Evolutionary conservation across 1,140 invertebrate species (phyloP).

Genomic region (Drosophila quadrilineata): DNA sequence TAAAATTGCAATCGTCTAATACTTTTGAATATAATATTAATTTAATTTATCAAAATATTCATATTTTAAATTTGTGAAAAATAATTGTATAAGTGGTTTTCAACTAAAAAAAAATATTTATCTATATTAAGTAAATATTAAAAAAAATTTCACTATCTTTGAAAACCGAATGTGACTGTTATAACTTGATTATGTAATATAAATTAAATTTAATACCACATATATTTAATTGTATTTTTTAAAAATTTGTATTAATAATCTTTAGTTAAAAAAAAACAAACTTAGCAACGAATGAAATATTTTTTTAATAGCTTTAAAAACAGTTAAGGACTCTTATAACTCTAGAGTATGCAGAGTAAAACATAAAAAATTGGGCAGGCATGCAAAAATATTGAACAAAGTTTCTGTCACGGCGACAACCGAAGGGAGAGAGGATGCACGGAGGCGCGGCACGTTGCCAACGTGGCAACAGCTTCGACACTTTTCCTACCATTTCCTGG

Average conservation of each 20-base stretch:
- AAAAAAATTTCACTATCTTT: not conserved
- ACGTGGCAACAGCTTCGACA: conserved; percentile 60
- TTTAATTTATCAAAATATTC: no score
- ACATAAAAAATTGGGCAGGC: conserved; percentile 32
- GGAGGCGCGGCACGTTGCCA: conserved; percentile 3
- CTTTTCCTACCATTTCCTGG: conserved; percentile 60
- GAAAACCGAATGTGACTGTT: no score
- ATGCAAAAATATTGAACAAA: conserved; percentile 66
- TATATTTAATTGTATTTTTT: no score
- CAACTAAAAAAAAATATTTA: not conserved
- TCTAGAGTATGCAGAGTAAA: conserved; percentile 15
- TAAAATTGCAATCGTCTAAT: no score
- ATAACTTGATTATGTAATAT: no score
- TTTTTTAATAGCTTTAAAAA: no score
- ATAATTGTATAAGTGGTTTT: not conserved
- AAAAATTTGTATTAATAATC: no score
- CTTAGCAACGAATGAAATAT: no score
- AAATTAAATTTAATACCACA: no score
- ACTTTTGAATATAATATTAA: no score
- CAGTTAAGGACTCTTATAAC: conserved; percentile 3
- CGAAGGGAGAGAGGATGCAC: not conserved
- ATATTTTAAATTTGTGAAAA: no score
- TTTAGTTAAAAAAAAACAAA: no score
- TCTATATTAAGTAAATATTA: not conserved
- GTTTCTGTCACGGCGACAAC: conserved; percentile 23